These are phyloP conservation scores for Diadegma fenestrale DNA, from an alignment of 2,888 invertebrate genomes.

Conservation along the genomic window DNA sequence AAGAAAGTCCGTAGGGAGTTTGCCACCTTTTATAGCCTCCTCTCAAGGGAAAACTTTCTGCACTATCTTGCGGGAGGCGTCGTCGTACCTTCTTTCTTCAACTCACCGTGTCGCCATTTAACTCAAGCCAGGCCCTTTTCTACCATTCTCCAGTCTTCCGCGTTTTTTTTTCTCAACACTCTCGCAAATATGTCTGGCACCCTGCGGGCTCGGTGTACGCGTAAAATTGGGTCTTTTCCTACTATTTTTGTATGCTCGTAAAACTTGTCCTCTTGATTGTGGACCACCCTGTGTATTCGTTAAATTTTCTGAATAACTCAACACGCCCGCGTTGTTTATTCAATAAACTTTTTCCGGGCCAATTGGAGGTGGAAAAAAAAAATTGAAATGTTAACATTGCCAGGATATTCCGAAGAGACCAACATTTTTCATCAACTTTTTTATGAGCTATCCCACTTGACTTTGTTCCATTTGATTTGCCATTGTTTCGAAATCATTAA, in stretches of 20 bases:
- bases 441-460: neutral
- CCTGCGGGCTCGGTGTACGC: neutral
- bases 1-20: slow-evolving; percentile 51
- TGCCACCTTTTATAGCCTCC: slow-evolving; percentile 21
- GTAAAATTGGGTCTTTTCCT: neutral
- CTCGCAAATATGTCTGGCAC: neutral
- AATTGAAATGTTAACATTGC: neutral
- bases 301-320: neutral
- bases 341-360: too few species aligned
- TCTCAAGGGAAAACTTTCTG: slow-evolving; percentile 50
- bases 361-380: too few species aligned
- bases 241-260: neutral
- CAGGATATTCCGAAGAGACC: neutral
- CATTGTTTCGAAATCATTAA: neutral
- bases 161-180: neutral
- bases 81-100: slow-evolving; percentile 48
- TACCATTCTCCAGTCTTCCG: neutral
- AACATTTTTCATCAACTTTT: neutral
- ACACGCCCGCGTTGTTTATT: neutral
- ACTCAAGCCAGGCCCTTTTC: slow-evolving; percentile 45
- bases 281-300: neutral
- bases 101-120: slow-evolving; percentile 44
- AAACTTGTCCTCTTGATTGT: slow-evolving; percentile 1
- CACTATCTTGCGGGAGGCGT: slow-evolving; percentile 47
- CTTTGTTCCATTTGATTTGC: neutral